Conservation (phyloP, 1,140 invertebrate species). For the Procambarus clarkii region DNA sequence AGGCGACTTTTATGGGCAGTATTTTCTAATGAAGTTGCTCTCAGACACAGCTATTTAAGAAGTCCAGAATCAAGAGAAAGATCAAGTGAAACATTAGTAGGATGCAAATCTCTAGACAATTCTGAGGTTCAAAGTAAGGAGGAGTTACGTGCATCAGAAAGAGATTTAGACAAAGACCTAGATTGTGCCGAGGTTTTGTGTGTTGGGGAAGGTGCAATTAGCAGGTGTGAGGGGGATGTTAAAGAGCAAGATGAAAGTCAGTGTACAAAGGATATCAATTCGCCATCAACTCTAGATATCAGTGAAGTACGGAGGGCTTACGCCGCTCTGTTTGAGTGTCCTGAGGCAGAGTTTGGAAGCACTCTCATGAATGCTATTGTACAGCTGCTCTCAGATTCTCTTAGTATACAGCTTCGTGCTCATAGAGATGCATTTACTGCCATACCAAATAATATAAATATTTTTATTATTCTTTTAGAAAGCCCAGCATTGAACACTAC, state of each 20-base stretch:
- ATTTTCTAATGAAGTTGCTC: conserved; percentile 78
- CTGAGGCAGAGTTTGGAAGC: conserved; percentile 80
- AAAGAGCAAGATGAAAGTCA: conserved; percentile 33
- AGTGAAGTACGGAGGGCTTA: conserved; percentile 82
- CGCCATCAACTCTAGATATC: conserved; percentile 75
- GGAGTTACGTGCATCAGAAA: conserved; percentile 82
- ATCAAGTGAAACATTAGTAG: conserved; percentile 76
- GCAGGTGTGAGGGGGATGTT: conserved; percentile 33
- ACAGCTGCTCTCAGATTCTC: conserved; percentile 84
- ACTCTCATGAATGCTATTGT: conserved; percentile 88
- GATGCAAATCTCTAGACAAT: conserved; percentile 73
- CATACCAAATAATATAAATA: conserved; percentile 80
- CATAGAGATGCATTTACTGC: conserved; percentile 75
- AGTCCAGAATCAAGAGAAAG: conserved; percentile 75
- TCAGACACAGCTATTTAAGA: conserved; percentile 60
- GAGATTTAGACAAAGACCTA: conserved; percentile 89
- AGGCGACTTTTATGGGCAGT: conserved; percentile 78
- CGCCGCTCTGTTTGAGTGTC: conserved; percentile 79
- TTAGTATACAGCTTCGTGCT: conserved; percentile 83
- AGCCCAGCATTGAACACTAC: conserved; percentile 87
- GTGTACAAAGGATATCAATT: conserved; percentile 48
- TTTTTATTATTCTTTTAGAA: conserved; percentile 92
- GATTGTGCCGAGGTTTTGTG: conserved; percentile 79
- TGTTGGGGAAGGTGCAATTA: conserved; percentile 45
- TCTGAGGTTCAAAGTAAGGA: conserved; percentile 80